A percentile compares a stretch with the other conserved stretches of the same genome.
These are phyloP conservation scores for Bovichtus variegatus DNA, from an alignment of 2,797 vertebrate genomes.

Conservation along the genomic window DNA sequence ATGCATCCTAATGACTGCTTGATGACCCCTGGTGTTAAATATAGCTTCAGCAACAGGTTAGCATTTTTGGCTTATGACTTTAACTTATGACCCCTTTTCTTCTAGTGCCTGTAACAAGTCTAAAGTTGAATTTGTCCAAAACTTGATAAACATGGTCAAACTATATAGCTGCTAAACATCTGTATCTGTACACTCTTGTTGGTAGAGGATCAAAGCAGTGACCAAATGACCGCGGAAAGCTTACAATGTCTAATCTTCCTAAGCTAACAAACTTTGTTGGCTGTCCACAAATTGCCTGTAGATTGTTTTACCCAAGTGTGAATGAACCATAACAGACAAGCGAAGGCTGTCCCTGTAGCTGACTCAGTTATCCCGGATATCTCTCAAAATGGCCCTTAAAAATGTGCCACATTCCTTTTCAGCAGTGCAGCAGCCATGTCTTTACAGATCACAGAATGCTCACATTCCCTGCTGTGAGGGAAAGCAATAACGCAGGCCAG, in stretches of 20 bases:
- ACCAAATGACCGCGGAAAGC: background rate
- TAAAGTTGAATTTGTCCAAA: background rate
- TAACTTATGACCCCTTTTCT: background rate
- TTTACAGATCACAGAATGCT: conserved; percentile 38
- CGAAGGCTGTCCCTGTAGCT: background rate
- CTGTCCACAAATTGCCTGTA: background rate
- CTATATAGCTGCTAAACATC: background rate
- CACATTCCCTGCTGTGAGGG: conserved; percentile 44
- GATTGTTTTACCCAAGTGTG: conserved; percentile 2
- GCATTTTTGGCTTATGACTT: too few relatives aligned
- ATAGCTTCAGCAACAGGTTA: too few relatives aligned
- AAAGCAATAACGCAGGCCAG: conserved; percentile 40
- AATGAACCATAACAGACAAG: conserved; percentile 18
- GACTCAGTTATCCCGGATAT: conserved; percentile 47
- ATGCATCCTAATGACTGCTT: too few relatives aligned
- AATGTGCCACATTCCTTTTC: conserved; percentile 60
- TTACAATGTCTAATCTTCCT: background rate
- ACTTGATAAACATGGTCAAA: background rate
- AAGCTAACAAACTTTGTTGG: background rate
- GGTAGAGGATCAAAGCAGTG: background rate
- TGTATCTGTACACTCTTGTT: background rate
- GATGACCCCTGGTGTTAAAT: too few relatives aligned
- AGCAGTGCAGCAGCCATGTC: conserved; percentile 36
- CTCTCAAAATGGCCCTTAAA: conserved; percentile 41
- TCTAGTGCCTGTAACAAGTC: background rate